Conservation (phyloP, 2,113 vertebrate species). For the Petromus typicus region DNA sequence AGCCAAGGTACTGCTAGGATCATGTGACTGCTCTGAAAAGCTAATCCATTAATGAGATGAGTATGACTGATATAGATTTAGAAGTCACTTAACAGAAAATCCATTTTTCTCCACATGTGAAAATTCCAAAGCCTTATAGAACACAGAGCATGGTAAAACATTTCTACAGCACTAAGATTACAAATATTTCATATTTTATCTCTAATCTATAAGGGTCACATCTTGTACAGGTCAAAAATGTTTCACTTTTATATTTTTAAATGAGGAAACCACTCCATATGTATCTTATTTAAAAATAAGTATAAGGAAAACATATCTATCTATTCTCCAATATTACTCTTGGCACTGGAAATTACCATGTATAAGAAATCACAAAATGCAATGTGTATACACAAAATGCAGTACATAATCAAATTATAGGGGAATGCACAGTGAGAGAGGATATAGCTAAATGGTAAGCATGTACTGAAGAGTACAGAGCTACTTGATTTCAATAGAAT, state of each 20-base stretch:
- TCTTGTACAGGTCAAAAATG: not conserved
- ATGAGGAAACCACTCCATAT: not conserved
- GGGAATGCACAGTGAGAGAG: not conserved
- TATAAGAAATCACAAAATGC: not conserved
- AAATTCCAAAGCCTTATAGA: not conserved
- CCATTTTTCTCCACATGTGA: not conserved
- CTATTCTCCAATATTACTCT: not conserved
- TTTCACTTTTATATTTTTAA: conserved; percentile 2
- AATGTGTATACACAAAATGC: not conserved
- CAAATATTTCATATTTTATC: not conserved
- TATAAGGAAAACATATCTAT: not conserved
- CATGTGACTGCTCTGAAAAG: not conserved
- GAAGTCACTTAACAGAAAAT: not conserved
- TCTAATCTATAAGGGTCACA: not conserved
- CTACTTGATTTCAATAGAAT: not conserved
- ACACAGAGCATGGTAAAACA: not conserved
- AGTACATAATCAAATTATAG: not conserved
- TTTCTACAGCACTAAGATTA: not conserved
- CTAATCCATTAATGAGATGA: not conserved
- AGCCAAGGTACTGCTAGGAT: not conserved
- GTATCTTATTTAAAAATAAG: not conserved
- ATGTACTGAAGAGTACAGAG: not conserved
- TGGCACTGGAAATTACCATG: not conserved
- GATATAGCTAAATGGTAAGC: not conserved
- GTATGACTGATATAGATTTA: not conserved